phyloP scores from a whole-genome alignment of 2,888 invertebrate species.

The Lochmaea capreae region DNA sequence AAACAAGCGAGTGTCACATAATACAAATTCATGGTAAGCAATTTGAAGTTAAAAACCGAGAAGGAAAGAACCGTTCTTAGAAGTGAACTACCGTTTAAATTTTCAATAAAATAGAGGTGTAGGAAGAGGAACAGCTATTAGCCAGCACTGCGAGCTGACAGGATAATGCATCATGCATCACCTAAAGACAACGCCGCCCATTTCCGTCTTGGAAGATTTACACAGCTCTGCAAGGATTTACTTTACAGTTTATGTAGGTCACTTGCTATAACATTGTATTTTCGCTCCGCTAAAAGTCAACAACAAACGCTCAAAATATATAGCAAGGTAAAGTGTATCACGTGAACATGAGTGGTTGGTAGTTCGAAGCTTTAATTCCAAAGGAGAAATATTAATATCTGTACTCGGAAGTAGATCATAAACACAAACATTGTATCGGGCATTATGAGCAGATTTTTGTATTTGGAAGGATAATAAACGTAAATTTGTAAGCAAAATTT shows the following conservation, averaged over 20 bases:
- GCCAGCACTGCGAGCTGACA: constrained; percentile 27
- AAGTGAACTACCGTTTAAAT: constrained; percentile 39
- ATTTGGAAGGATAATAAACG: no score
- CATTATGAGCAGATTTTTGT: no score
- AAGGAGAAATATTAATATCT: background rate
- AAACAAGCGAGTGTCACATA: constrained; percentile 21
- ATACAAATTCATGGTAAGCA: constrained; percentile 29
- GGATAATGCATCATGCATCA: constrained; percentile 46
- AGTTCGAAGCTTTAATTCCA: background rate
- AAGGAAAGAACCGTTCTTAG: constrained; percentile 22
- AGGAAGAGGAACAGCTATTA: constrained; percentile 6
- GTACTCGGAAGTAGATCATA: no score
- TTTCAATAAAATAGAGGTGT: constrained; percentile 36
- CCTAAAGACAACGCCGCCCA: constrained; percentile 35
- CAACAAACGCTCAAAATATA: background rate
- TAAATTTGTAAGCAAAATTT: no score
- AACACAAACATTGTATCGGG: no score
- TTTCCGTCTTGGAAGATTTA: constrained; percentile 34
- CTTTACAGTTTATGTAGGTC: constrained; percentile 32
- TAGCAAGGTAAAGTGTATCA: background rate
- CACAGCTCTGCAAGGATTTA: constrained; percentile 31
- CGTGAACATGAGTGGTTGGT: background rate
- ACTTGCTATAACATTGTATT: constrained; percentile 33
- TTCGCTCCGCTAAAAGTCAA: constrained; percentile 1
- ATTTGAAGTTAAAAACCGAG: constrained; percentile 12